phyloP scores from a whole-genome alignment of 1,140 invertebrate genomes.

The Cotesia glomerata region DNA sequence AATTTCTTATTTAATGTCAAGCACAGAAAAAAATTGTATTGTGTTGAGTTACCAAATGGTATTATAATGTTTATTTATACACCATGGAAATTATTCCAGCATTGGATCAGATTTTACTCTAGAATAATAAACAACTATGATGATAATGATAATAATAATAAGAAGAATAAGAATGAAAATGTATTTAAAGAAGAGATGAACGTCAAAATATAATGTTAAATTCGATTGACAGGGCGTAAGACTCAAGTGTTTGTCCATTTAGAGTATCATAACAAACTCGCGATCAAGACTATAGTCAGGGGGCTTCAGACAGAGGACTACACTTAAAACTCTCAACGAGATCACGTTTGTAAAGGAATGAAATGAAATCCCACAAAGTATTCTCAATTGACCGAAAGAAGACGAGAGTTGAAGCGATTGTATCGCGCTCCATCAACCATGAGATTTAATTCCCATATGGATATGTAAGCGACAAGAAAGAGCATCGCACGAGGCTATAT shows the following conservation, averaged over 20 bases:
- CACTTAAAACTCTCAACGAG: background rate
- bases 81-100: conserved; percentile 19
- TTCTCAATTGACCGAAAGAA: conserved; percentile 20
- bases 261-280: conserved; percentile 21
- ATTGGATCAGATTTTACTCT: background rate
- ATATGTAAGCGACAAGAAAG: background rate
- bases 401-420: conserved; percentile 8
- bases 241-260: conserved; percentile 5
- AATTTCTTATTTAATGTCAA: too few species aligned
- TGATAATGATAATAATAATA: too few species aligned
- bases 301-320: background rate
- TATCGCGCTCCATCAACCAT: conserved; percentile 18
- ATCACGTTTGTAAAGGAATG: background rate
- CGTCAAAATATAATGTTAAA: conserved; percentile 9
- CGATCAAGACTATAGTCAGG: background rate
- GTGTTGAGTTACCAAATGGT: background rate
- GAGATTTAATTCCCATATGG: conserved; percentile 8
- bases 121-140: background rate
- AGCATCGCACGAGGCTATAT: conserved; percentile 18
- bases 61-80: conserved; percentile 32
- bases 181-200: background rate
- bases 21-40: background rate
- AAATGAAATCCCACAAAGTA: conserved; percentile 5
- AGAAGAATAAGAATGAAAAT: too few species aligned
- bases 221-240: conserved; percentile 23